phyloP scores from a whole-genome alignment of 2,888 invertebrate genomes.

The Heliconius cydno region DNA sequence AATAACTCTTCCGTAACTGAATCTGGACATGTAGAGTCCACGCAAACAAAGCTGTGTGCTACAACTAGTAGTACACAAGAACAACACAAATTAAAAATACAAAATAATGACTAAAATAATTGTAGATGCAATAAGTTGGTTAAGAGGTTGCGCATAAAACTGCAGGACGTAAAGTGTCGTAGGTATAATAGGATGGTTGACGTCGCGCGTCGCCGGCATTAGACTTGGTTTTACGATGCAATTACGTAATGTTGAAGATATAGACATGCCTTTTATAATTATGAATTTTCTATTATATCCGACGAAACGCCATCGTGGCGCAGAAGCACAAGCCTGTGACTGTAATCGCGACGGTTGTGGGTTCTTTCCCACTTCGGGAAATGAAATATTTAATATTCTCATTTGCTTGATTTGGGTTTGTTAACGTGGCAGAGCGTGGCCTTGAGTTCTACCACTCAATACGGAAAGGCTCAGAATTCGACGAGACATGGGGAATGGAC shows the following conservation, averaged over 20 bases:
- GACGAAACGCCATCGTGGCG: background rate
- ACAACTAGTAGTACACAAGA: too few species aligned
- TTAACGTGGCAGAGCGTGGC: background rate
- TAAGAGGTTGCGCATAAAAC: constrained; percentile 54
- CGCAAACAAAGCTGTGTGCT: too few species aligned
- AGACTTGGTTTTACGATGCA: constrained; percentile 29
- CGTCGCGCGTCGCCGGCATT: constrained; percentile 41
- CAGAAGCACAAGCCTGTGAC: too few species aligned
- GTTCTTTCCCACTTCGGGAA: too few species aligned
- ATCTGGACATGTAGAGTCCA: too few species aligned
- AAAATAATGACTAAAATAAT: background rate
- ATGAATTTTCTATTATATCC: background rate
- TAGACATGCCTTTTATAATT: constrained; percentile 6
- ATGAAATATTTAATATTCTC: too few species aligned
- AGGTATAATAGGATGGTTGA: constrained; percentile 53
- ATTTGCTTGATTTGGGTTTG: too few species aligned
- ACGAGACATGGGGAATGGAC: background rate
- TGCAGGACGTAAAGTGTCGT: constrained; percentile 58
- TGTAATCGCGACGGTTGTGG: too few species aligned
- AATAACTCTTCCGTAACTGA: too few species aligned
- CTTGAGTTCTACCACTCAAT: background rate
- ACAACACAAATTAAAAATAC: background rate
- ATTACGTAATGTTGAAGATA: background rate
- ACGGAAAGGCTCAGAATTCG: background rate
- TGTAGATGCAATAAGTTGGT: constrained; percentile 52